A percentile compares a stretch with the other conserved stretches of the same genome.
Conservation (phyloP, 2,888 invertebrate species). For the Heliothis peltigera region DNA sequence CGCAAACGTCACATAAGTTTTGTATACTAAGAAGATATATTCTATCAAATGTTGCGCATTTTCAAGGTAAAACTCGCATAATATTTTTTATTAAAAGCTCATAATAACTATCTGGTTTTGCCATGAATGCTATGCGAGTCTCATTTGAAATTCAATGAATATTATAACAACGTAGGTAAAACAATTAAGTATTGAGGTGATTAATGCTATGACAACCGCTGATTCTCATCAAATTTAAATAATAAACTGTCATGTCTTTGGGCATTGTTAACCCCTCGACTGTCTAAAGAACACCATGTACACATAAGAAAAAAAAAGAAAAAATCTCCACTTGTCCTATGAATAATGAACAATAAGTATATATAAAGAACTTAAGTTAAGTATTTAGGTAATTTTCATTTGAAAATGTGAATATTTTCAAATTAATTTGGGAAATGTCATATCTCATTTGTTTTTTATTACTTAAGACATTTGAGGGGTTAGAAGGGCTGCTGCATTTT, state of each 20-base stretch:
- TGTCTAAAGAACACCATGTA: too few species aligned
- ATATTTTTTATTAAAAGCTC: constrained; percentile 35
- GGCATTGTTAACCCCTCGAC: constrained; percentile 25
- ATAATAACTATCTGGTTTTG: constrained; percentile 60
- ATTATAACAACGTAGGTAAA: constrained; percentile 36
- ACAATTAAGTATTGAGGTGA: constrained; percentile 30
- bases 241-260: constrained; percentile 16
- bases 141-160: constrained; percentile 64
- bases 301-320: too few species aligned
- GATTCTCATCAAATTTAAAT: too few species aligned
- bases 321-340: too few species aligned
- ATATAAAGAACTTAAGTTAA: too few species aligned
- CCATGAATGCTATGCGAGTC: constrained; percentile 34
- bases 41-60: constrained; percentile 32
- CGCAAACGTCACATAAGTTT: constrained; percentile 35
- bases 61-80: constrained; percentile 46
- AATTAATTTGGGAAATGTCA: too few species aligned
- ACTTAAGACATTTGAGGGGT: too few species aligned
- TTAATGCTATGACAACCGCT: constrained; percentile 41
- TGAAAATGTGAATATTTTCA: too few species aligned
- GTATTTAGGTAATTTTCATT: too few species aligned
- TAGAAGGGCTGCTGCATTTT: constrained; percentile 16
- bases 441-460: too few species aligned
- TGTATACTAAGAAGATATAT: constrained; percentile 40
- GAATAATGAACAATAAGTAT: too few species aligned